These are phyloP conservation scores for Coracias cyanogaster DNA, from an alignment of 2,797 vertebrate species.

Conservation along the genomic window DNA sequence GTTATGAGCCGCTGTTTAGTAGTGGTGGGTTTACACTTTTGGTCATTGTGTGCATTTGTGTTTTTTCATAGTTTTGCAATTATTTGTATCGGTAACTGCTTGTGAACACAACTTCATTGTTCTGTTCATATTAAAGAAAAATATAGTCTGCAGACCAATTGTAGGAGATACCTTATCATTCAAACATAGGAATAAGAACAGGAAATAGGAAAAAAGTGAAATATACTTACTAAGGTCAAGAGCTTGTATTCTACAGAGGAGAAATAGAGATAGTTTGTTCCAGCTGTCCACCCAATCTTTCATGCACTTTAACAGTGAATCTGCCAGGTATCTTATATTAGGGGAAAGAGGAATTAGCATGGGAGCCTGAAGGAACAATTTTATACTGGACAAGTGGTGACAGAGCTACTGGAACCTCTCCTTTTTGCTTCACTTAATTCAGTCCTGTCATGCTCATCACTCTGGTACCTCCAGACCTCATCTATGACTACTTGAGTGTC, in stretches of 20 bases:
- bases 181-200: neutral
- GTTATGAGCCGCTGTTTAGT: neutral
- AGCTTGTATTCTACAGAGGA: neutral
- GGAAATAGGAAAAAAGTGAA: neutral
- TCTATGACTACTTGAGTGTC: neutral
- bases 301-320: neutral
- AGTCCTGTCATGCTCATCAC: rapidly evolving
- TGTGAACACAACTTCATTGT: neutral
- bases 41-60: neutral
- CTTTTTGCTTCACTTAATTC: neutral
- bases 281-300: neutral
- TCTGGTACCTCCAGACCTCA: neutral
- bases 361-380: neutral
- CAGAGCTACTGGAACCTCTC: neutral
- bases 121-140: constrained; percentile 9
- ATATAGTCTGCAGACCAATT: constrained; percentile 14
- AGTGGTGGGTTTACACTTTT: constrained; percentile 1
- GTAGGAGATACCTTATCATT: neutral
- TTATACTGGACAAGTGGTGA: neutral
- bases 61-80: constrained; percentile 25
- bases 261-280: neutral
- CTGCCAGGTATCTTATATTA: neutral
- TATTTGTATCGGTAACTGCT: constrained; percentile 36
- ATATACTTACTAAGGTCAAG: neutral
- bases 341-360: neutral